Base-by-base conservation (phyloP, 2,113 vertebrate genomes). In the Toxotes jaculatrix region DNA sequence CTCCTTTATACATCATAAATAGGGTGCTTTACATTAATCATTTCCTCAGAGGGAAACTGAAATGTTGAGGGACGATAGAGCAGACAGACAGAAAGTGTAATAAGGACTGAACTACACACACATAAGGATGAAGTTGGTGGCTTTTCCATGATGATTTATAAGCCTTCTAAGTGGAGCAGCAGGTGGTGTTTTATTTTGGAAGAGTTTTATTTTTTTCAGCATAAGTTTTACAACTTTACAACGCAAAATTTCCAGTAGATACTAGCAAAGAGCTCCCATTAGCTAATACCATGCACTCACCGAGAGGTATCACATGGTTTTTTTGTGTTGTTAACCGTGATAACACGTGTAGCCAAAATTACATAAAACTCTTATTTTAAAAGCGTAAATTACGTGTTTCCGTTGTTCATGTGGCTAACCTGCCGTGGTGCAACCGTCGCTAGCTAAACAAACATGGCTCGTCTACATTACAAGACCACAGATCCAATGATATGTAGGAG, bases 361-460 rank as follows among this genome's bases (percentile, higher is more conserved):
- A 66, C 76, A 75, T 1, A 31, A 7, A 14, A 45, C 67, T 89
- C 21, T 91, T 92, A 82, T 85, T 88, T 87, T 82, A 7, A 73
- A 86, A 80, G 61, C 7, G 8, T 0, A 16, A 32, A 19, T 7
- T 5, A 55, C 38, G 57, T 38, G 21, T 43, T 90, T 92, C 91
- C 89, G 86, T 3, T 43, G 23, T 31, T 47, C 16, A 0, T 51
- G 21, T 73, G 12, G 38, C 47, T 80, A 19, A 49, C 69, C 43
- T 74, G 38, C 21, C 60, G 59, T 42, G 77, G 74, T 43, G 75
- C 75, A 77, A 47, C 36, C 74, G 55, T 84, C 72, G 74, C 79
- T 64, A 87, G 86, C 87, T 89, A 89, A 92, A 89, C 86, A 90
- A 94, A 95, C 92, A 95, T 95, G 94, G 87, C 91, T 91, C 66